Evolutionary conservation across 2,797 vertebrate species (phyloP), one percentile per base, ranked within the genome.

Genomic region (Alexandromys oeconomus): DNA sequence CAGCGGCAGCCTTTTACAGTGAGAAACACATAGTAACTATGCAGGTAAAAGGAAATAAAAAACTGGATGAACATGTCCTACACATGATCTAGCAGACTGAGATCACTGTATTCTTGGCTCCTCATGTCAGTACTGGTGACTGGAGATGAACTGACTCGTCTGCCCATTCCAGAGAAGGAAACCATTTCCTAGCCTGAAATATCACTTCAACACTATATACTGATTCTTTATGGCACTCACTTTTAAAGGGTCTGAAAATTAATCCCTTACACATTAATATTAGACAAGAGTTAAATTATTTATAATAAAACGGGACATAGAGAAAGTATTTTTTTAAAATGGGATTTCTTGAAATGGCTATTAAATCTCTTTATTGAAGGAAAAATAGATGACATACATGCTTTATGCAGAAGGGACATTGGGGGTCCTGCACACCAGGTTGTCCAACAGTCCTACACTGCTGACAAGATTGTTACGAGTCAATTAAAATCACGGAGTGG

Each of bases 291-390:
- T 97, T 92, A 97, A 97, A 95, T 80, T 78, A 97, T 96, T 63
- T 97, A 96, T 97, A 95, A 97, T 91, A 93, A 61, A 87, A 97
- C 97, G 96, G 97, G 95, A 98, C 96, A 97, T 96, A 96, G 97
- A 97, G 97, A 86, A 98, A 96, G 94, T 96, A 96, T 85, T 97
- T 87, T 98, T 93, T 91, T 59, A 2, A 57, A 95, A 97, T n/a
- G 90, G 97, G 87, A 96, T 81, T 94, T 97, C 96, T 98, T 97
- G 97, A 97, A 97, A 98, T 96, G 97, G 91, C 97, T 96, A 96
- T 97, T 98, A 97, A 97, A 90, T 96, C 67, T 97, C 98, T 98
- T 97, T 98, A 95, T 97, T 98, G 98, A 98, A 98, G 97, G 98
- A 98, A 97, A 98, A 97, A 98, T 89, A 97, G 97, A 97, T 96